Conservation (phyloP, 2,797 vertebrate genomes). For the Enteromius paludinosus region DNA sequence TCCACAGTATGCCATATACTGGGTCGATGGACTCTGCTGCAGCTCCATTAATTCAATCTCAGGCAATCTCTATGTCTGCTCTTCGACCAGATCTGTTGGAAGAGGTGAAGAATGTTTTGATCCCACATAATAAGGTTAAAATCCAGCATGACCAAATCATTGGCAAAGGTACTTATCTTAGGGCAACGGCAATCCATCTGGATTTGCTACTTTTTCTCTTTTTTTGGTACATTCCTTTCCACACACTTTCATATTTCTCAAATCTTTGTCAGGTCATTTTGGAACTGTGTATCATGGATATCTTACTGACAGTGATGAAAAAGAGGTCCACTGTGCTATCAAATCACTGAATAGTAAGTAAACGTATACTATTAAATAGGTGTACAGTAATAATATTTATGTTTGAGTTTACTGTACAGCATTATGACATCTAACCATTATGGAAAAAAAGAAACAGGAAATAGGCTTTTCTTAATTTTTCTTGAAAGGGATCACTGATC, state of each 20-base stretch:
- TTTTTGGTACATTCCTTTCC: neutral
- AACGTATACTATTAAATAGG: constrained; percentile 2
- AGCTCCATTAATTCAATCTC: constrained; percentile 79
- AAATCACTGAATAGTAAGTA: constrained; percentile 94
- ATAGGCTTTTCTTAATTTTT: constrained; percentile 28
- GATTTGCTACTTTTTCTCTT: neutral
- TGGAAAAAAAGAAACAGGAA: neutral
- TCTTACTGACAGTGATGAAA: constrained; percentile 82
- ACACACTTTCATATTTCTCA: neutral
- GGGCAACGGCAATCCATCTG: neutral
- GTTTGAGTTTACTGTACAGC: neutral
- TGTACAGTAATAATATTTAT: neutral
- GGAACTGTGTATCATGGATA: constrained; percentile 95
- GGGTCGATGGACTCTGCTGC: constrained; percentile 74
- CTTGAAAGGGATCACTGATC: constrained; percentile 90
- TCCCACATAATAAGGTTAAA: constrained; percentile 83
- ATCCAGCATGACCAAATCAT: constrained; percentile 85
- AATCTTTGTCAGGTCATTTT: constrained; percentile 86
- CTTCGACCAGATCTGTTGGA: constrained; percentile 84
- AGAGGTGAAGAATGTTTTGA: constrained; percentile 94
- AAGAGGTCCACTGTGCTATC: constrained; percentile 89
- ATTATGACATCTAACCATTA: neutral
- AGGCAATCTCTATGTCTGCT: constrained; percentile 78
- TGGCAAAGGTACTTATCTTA: constrained; percentile 85
- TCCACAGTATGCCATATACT: constrained; percentile 68